phyloP scores from a whole-genome alignment of 2,797 vertebrate species.

The Leptoclinus maculatus region DNA sequence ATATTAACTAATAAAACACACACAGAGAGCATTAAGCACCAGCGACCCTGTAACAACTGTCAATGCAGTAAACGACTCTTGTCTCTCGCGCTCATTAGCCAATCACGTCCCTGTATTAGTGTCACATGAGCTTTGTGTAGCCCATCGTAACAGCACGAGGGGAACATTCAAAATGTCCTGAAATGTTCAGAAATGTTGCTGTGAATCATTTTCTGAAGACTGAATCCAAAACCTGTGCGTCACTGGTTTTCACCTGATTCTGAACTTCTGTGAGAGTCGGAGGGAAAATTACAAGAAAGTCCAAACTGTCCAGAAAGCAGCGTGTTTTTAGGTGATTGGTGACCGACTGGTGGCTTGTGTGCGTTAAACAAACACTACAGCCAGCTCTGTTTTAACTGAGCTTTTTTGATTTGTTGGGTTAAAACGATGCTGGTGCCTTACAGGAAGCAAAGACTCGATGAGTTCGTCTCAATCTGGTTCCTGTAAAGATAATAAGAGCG shows the following conservation, averaged over 20 bases:
- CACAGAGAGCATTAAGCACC: slow-evolving; percentile 58
- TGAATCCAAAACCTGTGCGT: slow-evolving; percentile 1
- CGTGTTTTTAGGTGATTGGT: neutral
- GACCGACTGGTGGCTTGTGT: neutral
- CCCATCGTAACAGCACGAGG: neutral
- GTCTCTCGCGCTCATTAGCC: slow-evolving; percentile 24
- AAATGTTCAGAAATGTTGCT: neutral
- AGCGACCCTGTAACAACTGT: slow-evolving; percentile 44
- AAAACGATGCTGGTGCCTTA: slow-evolving; percentile 3
- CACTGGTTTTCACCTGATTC: neutral
- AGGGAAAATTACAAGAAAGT: neutral
- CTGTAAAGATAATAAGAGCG: neutral
- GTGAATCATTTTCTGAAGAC: neutral
- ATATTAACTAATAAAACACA: neutral
- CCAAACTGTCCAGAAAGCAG: neutral
- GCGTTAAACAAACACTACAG: slow-evolving; percentile 12
- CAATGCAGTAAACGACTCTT: neutral
- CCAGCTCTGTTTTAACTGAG: neutral
- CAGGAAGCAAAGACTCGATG: neutral
- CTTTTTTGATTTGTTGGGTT: neutral
- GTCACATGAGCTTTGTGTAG: slow-evolving; percentile 26
- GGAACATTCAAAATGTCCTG: slow-evolving; percentile 1
- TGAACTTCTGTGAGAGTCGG: neutral
- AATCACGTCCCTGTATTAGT: slow-evolving; percentile 3
- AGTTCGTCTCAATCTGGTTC: neutral